Base-by-base conservation (phyloP, 2,797 vertebrate genomes). In the Tapera naevia region DNA sequence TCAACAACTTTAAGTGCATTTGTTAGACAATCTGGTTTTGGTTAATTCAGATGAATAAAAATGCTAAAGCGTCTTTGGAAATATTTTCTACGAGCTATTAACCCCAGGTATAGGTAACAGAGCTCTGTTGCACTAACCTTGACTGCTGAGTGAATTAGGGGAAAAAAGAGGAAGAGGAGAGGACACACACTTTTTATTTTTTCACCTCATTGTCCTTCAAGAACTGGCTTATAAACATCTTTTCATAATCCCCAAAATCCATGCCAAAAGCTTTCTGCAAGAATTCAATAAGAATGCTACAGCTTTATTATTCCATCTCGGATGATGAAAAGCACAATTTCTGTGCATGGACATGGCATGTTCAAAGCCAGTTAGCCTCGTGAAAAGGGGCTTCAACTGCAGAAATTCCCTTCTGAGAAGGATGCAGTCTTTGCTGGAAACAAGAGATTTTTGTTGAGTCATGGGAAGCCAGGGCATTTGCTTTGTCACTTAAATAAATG, bases 401-500 rank as follows among this genome's bases (percentile, higher is more conserved):
- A 66, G 70, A 73, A 65, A 45, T 21, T 33, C 39, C 27, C 62
- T 70, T 19, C 50, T 33, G 27, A 81, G 46, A 61, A 11, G 11
- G 60, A 14, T 9, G 25, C 67, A 50, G 35, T 45, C 51, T 41
- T 56, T 53, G 51, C 25, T 91, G 24, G 12, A 73, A 81, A 53
- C 6, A 5, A n/a, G 1, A 7, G 27, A n/a, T 28, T 72, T 89
- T 16, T 88, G 79, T 86, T 39, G 73, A 92, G 88, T 96, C 91
- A 94, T 4, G 0, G 51, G 71, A 93, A 90, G 79, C 32, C 41
- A 62, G 16, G 43, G 35, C 45, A 66, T 69, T 84, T 79, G 70
- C 80, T 67, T 33, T 57, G 76, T 88, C 92, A 86, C 48, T 86
- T 88, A 79, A 86, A 89, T 35, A 92, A 91, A 94, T 43, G 83